Evolutionary conservation across 2,888 invertebrate species (phyloP).

Genomic region (Mythimna vitellina): DNA sequence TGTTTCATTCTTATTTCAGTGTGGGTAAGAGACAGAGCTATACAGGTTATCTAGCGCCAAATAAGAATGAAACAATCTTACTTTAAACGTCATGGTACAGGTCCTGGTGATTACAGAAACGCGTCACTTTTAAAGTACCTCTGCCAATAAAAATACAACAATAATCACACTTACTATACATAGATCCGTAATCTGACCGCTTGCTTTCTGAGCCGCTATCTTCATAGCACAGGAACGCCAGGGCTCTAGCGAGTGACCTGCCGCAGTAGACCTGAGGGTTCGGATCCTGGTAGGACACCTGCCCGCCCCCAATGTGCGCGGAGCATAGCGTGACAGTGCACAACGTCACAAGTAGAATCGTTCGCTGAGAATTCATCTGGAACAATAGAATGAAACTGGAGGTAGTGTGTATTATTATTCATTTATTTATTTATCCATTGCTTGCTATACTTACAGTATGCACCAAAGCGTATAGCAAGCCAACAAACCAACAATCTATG

Average conservation of each 20-base stretch:
- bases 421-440: too few relatives aligned
- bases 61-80: too few relatives aligned
- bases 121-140: too few relatives aligned
- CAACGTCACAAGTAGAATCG: slow-evolving; percentile 54
- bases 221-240: slow-evolving; percentile 74
- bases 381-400: slow-evolving; percentile 16
- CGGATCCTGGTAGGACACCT: slow-evolving; percentile 61
- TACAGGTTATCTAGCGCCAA: too few relatives aligned
- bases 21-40: too few relatives aligned
- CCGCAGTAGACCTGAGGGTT: slow-evolving; percentile 77
- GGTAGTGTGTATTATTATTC: too few relatives aligned
- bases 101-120: too few relatives aligned
- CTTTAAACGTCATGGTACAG: too few relatives aligned
- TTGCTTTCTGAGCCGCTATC: slow-evolving; percentile 63
- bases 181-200: slow-evolving; percentile 70
- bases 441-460: too few relatives aligned
- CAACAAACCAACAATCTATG: too few relatives aligned
- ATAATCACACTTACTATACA: slow-evolving; percentile 71
- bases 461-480: too few relatives aligned
- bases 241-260: slow-evolving; percentile 71
- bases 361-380: slow-evolving; percentile 72
- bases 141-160: neutral
- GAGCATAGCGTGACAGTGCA: slow-evolving; percentile 63
- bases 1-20: too few relatives aligned
- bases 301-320: slow-evolving; percentile 69